Base-by-base conservation (phyloP, 2,888 invertebrate species). In the Campoplex capitator region DNA sequence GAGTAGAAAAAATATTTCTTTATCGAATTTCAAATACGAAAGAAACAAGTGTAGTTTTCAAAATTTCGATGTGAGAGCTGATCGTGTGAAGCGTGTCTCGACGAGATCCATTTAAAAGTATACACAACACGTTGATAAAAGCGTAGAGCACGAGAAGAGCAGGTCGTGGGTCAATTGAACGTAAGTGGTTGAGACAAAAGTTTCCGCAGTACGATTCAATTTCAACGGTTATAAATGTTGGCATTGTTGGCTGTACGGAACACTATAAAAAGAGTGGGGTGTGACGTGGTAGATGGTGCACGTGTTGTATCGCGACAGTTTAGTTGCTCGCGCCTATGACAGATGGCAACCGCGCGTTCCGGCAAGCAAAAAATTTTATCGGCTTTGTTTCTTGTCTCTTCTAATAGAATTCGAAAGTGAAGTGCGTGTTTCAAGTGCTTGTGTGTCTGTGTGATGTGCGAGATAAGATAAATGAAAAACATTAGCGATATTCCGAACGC, bases 131-230 rank as follows among this genome's bases (percentile, higher is more conserved):
- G 18, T 32, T 42, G 3, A 68, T 45, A 45, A 38, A 45, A n/a
- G 1, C 28, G 58, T 58, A 58, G 1, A 58, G 28, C 28, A 9
- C 32, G 32, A 6, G 13, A 32, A 28, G 32, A 16, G n/a, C n/a
- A 68, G 68, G 9, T 23, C 42, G 68, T n/a, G 48, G 71, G 32
- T 71, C 51, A 45, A 71, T 51, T 71, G 71, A 32, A 16, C 13
- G 16, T 71, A 42, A 68, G 42, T 32, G 62, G 32, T 62, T 32
- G n/a, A 68, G 42, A 38, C 2, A 42, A 68, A 42, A 38, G 23
- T 68, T 68, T 68, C 68, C 68, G 23, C 23, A 68, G 68, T 42
- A 23, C 35, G 42, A 42, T 8, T 38, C 68, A 38, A 23, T 42
- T 38, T 9, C 68, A 68, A 42, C 62, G 42, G n/a, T 23, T 42